Evolutionary conservation across 2,888 invertebrate genomes (phyloP).

Genomic region (Monopis laevigella): DNA sequence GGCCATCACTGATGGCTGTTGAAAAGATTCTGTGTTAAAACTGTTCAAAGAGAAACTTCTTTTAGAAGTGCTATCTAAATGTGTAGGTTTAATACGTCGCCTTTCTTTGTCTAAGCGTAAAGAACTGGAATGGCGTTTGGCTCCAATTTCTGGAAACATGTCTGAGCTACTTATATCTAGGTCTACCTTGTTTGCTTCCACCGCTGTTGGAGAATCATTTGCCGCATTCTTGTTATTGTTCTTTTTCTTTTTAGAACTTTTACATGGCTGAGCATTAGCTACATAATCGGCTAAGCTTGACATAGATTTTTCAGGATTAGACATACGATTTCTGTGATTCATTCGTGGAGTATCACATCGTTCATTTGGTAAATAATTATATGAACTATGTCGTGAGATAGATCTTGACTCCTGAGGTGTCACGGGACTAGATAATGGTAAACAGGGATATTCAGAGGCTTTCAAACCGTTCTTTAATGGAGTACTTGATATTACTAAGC

Average conservation of each 20-base stretch:
- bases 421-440: constrained; percentile 37
- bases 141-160: constrained; percentile 52
- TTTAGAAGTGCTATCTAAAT: constrained; percentile 36
- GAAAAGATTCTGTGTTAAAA: constrained; percentile 43
- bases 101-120: constrained; percentile 42
- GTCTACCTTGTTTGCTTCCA: constrained; percentile 32
- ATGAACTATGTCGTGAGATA: constrained; percentile 7
- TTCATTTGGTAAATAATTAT: constrained; percentile 25
- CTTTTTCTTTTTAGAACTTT: constrained; percentile 40
- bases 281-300: constrained; percentile 45
- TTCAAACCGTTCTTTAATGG: constrained; percentile 44
- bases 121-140: constrained; percentile 39
- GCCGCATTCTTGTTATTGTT: constrained; percentile 30
- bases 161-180: constrained; percentile 49
- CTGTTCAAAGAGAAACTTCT: constrained; percentile 45
- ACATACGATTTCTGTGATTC: constrained; percentile 25
- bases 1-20: constrained; percentile 34
- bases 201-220: constrained; percentile 25
- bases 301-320: constrained; percentile 39
- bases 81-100: constrained; percentile 64
- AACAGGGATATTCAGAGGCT: constrained; percentile 30
- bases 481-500: constrained; percentile 41
- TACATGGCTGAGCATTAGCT: constrained; percentile 30
- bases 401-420: constrained; percentile 33
- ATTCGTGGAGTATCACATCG: constrained; percentile 49